A percentile compares a stretch with the other conserved stretches of the same genome.
Conservation (phyloP, 1,140 invertebrate genomes). For the Venturia canescens region DNA sequence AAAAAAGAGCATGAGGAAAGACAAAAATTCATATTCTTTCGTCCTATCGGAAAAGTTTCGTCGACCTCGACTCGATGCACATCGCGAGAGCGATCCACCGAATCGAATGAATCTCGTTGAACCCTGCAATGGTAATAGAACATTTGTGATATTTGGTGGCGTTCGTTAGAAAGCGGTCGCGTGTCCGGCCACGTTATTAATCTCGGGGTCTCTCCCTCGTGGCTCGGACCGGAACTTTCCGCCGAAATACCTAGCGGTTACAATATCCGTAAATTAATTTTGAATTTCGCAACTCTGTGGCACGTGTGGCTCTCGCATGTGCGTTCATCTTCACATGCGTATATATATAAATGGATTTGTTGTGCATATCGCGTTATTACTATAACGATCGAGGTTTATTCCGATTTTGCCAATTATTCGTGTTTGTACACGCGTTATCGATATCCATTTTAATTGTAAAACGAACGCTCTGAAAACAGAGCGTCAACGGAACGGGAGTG, state of each 20-base stretch:
- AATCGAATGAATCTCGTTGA: background rate
- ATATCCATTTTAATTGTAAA: background rate
- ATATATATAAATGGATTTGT: background rate
- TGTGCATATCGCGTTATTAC: too few species aligned
- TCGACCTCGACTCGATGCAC: background rate
- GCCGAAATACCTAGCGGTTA: conserved; percentile 43
- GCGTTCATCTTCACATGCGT: background rate
- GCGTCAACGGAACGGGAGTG: background rate
- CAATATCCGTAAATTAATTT: conserved; percentile 46
- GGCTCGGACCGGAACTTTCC: conserved; percentile 10
- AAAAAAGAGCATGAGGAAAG: background rate
- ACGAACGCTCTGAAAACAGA: background rate
- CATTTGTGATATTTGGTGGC: conserved; percentile 11
- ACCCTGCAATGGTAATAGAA: background rate
- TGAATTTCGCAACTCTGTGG: conserved; percentile 34
- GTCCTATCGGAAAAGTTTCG: background rate
- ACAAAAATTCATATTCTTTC: background rate
- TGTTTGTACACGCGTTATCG: background rate
- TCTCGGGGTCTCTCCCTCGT: background rate
- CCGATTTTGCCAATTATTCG: background rate
- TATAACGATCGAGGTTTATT: background rate
- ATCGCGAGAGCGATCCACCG: background rate
- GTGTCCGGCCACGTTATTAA: conserved; percentile 34
- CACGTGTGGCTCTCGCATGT: conserved; percentile 8
- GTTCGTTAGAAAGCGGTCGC: conserved; percentile 14